These are phyloP conservation scores for Toxotes jaculatrix DNA, from an alignment of 2,113 vertebrate genomes.

Conservation along the genomic window DNA sequence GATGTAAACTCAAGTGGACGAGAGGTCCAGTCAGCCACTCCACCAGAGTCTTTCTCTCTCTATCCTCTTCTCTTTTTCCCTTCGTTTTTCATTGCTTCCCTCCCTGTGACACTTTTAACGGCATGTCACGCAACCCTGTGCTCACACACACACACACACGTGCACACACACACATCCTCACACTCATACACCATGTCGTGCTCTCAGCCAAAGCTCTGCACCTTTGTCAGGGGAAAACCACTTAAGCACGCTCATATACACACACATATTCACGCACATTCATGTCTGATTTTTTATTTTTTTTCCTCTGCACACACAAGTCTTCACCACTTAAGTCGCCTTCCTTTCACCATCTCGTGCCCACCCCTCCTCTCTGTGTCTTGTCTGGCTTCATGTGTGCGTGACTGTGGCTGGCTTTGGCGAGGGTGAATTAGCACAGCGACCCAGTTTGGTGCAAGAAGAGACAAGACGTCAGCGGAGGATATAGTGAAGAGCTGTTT, in stretches of 20 bases:
- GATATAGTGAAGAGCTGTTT: conserved; percentile 23
- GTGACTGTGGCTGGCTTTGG: conserved; percentile 78
- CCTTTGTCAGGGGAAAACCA: conserved; percentile 73
- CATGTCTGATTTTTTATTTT: conserved; percentile 49
- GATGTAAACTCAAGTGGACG: conserved; percentile 76
- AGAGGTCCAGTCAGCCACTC: conserved; percentile 64
- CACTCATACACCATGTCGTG: conserved; percentile 59
- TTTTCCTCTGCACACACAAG: neutral
- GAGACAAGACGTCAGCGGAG: conserved; percentile 54
- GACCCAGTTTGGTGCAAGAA: conserved; percentile 77
- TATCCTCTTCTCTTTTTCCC: conserved; percentile 37
- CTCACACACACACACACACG: conserved; percentile 29
- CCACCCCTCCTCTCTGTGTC: conserved; percentile 52
- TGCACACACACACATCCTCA: conserved; percentile 21
- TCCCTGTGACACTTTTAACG: conserved; percentile 71
- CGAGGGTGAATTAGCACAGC: conserved; percentile 74
- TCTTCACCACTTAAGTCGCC: conserved; percentile 54
- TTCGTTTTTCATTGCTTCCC: conserved; percentile 59
- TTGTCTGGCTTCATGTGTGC: conserved; percentile 71
- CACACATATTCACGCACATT: conserved; percentile 61
- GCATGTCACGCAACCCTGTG: conserved; percentile 78
- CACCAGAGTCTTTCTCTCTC: conserved; percentile 23
- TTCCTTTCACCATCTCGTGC: conserved; percentile 67
- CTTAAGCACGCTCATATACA: conserved; percentile 69
- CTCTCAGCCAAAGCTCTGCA: conserved; percentile 65